Evolutionary conservation across 2,113 vertebrate species (phyloP), one percentile per base, ranked within the genome.

Genomic region (Corapipo altera): DNA sequence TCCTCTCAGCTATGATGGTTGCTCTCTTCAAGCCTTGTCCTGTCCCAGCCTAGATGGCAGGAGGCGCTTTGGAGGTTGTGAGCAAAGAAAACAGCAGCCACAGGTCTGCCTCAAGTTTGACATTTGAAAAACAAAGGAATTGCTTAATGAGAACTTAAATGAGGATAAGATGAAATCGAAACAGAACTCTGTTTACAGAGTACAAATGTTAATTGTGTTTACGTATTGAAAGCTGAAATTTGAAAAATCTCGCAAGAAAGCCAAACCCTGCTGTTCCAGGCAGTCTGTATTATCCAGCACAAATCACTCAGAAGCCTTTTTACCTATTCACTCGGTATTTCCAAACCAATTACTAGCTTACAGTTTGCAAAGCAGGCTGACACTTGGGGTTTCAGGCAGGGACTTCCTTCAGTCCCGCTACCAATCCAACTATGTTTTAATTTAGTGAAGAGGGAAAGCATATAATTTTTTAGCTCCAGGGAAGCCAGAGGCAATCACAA

Each of bases 361-460:
- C 73, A 79, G 84, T 96, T 97, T 97, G 96, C 97, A 97, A 97
- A 97, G 96, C 76, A 82, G 90, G 37, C 80, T 96, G 97, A 96
- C 96, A 79, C 91, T 76, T 76, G 95, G 96, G 96, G 88, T 97
- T 97, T 97, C 77, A 76, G 49, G 79, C 64, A 93, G 96, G 91
- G 96, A 89, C 96, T 95, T 96, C 95, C 91, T 96, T 94, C 81
- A 94, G 95, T 96, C 97, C 93, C 96, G 85, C 91, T 85, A 88
- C 97, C 97, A 97, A 94, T 95, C 96, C 84, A 94, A 97, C 97
- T 96, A 97, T 84, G 92, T 95, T 97, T 97, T 97, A 96, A 97
- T 97, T 97, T 95, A 97, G 97, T 96, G 95, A 96, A 96, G 96
- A 97, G 94, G 96, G 96, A 97, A 97, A 97, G 95, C 94, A 96